Conservation (phyloP, 92 coral and sea anemone species). For the Phenganax stokvisi region DNA sequence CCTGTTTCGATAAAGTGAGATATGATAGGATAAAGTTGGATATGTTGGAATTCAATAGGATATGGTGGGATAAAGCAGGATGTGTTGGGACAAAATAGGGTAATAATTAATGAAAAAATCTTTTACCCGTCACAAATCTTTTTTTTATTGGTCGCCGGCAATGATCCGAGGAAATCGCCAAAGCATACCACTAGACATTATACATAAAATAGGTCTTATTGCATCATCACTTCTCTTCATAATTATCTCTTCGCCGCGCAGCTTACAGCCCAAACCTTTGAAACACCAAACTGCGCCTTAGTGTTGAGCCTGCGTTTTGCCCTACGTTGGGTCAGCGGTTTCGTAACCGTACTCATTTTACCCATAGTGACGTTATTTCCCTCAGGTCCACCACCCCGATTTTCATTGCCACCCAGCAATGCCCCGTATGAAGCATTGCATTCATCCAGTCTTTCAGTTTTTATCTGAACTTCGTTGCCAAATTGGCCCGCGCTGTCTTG, state of each 20-base stretch:
- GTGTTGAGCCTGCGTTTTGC: neutral
- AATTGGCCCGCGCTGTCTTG: neutral
- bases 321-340: neutral
- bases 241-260: neutral
- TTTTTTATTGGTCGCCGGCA: too few relatives aligned
- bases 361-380: neutral
- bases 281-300: neutral
- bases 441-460: conserved; percentile 12
- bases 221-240: too few relatives aligned
- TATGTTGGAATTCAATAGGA: too few relatives aligned
- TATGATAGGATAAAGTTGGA: too few relatives aligned
- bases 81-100: too few relatives aligned
- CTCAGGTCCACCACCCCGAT: neutral
- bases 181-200: too few relatives aligned
- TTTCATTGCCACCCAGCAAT: neutral
- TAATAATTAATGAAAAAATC: too few relatives aligned
- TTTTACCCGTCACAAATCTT: too few relatives aligned
- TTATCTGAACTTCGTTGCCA: conserved; percentile 3
- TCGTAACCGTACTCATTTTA: neutral
- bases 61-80: too few relatives aligned
- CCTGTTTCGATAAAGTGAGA: too few relatives aligned
- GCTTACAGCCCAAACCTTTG: neutral
- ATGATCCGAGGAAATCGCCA: too few relatives aligned
- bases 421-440: neutral
- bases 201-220: too few relatives aligned